Evolutionary conservation across 2,888 invertebrate species (phyloP).

Genomic region (Pachydiplax longipennis): DNA sequence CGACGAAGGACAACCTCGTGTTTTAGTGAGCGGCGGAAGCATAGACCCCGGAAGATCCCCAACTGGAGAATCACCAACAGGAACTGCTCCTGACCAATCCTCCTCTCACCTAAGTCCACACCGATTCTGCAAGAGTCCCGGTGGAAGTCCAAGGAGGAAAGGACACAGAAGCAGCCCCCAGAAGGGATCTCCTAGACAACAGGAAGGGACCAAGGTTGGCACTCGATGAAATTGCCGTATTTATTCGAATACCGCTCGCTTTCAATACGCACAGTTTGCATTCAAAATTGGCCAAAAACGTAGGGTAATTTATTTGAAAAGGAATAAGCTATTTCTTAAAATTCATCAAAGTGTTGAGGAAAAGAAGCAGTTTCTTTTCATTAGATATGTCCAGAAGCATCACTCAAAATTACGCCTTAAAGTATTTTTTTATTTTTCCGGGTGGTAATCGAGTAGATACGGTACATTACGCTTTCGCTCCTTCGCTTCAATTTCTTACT

Average conservation of each 20-base stretch:
- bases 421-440: neutral
- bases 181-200: slow-evolving; percentile 50
- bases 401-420: no score
- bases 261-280: neutral
- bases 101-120: slow-evolving; percentile 46
- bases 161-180: slow-evolving; percentile 54
- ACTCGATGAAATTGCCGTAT: neutral
- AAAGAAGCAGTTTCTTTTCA: no score
- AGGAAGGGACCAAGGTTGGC: slow-evolving; percentile 46
- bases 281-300: no score
- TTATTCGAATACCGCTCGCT: neutral
- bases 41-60: slow-evolving; percentile 58
- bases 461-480: neutral
- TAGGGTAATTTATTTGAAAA: no score
- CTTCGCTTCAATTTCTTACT: neutral
- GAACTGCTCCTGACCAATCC: neutral
- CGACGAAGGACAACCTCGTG: slow-evolving; percentile 70
- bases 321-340: no score
- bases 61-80: neutral
- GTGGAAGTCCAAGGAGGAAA: slow-evolving; percentile 66
- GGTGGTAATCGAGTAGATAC: neutral
- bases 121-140: slow-evolving; percentile 58
- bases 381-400: no score
- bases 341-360: no score
- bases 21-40: slow-evolving; percentile 62